Evolutionary conservation across 2,113 vertebrate species (phyloP).

Genomic region (Pseudopipra pipra): DNA sequence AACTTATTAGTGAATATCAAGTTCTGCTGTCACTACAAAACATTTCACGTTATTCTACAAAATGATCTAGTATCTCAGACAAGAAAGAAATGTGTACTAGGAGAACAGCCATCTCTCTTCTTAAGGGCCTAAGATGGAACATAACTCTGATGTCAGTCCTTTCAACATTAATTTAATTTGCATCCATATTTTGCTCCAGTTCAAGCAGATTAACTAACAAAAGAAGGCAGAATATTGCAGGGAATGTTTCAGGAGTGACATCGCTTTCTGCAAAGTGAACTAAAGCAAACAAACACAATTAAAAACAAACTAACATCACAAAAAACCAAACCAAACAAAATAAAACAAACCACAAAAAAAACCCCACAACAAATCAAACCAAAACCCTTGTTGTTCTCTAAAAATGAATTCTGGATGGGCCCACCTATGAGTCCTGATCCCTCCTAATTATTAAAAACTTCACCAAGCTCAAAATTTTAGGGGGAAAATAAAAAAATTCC

Average conservation of each 20-base stretch:
- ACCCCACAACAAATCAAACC: not conserved
- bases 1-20: constrained; percentile 1
- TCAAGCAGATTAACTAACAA: not conserved
- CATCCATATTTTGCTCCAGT: not conserved
- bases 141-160: not conserved
- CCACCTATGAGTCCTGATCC: not conserved
- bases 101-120: not conserved
- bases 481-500: not conserved
- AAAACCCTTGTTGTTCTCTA: not conserved
- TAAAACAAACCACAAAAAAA: not conserved
- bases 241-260: not conserved
- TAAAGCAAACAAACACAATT: not conserved
- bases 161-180: not conserved
- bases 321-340: not conserved
- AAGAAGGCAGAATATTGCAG: not conserved
- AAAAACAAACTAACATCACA: not conserved
- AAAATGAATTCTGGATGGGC: not conserved
- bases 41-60: constrained; percentile 7
- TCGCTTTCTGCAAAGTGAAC: not conserved
- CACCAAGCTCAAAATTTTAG: not conserved
- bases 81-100: not conserved
- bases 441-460: not conserved
- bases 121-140: not conserved
- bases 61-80: constrained; percentile 3
- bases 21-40: constrained; percentile 39